Evolutionary conservation across 2,888 invertebrate genomes (phyloP), one percentile per base, ranked within the genome.

Genomic region (Sinotaia quadrata): DNA sequence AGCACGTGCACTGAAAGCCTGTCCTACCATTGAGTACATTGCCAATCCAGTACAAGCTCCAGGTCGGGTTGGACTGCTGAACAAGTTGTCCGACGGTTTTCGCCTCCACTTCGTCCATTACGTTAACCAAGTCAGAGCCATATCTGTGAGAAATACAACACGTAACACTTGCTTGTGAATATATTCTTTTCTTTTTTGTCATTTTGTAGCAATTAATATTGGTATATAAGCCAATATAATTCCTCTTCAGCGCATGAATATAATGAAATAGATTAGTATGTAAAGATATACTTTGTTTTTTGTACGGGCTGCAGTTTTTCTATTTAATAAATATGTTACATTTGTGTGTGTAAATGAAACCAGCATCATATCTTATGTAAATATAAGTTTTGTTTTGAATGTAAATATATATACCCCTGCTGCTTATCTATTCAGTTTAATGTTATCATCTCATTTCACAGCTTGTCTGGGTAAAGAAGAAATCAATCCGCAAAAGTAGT

Each of bases 61-160:
- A 27, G 27, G 5, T 27, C 21, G 36, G 4, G 29, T 10, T 49
- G 27, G 47, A 15, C 18, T n/a, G 31, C 29, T 60, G 36, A 37
- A 62, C 71, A 51, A 58, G n/a, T 4, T 31, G 37, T 2, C 63
- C 51, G 3, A 71, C 65, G 21, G 47, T 52, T n/a, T 18, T 52
- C 12, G 68, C 65, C 34, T 71, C 71, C 33, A 60, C 60, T 41
- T 71, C 71, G 56, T 68, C 71, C 33, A 52, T 29, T 8, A 71
- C 31, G 2, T 27, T n/a, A 15, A 68, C 36, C n/a, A 71, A 34
- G 15, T 2, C 18, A 4, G 65, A 34, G 2, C 71, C 71, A 15
- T 68, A 68, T 21, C 71, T 68, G 65, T 31, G 15, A 34, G 29
- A 56, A 21, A 18, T 18, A n/a, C 2, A 12, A 1, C n/a, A 33